phyloP scores from a whole-genome alignment of 2,113 vertebrate genomes.

The Calyptommatus sinebrachiatus region DNA sequence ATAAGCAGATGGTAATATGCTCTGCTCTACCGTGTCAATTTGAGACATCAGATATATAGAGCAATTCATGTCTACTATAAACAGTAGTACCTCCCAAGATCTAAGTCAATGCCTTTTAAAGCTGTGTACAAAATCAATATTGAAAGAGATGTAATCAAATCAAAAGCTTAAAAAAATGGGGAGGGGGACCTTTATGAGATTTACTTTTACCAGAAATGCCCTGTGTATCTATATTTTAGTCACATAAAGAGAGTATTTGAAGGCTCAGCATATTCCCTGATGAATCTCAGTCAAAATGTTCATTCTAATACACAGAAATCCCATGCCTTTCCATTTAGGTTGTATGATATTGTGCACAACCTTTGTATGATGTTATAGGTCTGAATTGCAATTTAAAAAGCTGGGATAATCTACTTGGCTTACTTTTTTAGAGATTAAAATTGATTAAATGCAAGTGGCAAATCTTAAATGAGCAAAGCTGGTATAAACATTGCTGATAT shows the following conservation, averaged over 20 bases:
- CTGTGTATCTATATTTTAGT: constrained; percentile 7
- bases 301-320: constrained; percentile 25
- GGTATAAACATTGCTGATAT: too few species aligned
- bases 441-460: too few species aligned
- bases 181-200: background rate
- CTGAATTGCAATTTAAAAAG: too few species aligned
- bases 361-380: background rate
- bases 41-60: constrained; percentile 55
- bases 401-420: too few species aligned
- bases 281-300: constrained; percentile 7
- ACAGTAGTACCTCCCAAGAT: constrained; percentile 34
- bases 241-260: constrained; percentile 8
- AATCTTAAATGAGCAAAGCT: too few species aligned
- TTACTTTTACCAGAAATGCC: background rate
- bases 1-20: constrained; percentile 53
- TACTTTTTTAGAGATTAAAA: too few species aligned
- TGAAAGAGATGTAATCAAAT: constrained; percentile 31
- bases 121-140: constrained; percentile 22
- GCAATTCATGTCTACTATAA: constrained; percentile 40
- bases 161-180: constrained; percentile 10
- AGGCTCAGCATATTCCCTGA: background rate
- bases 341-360: constrained; percentile 38
- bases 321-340: constrained; percentile 45
- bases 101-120: constrained; percentile 34
- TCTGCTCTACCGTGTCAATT: constrained; percentile 46